A percentile compares a stretch with the other conserved stretches of the same genome.
Evolutionary conservation across 2,113 vertebrate species (phyloP).

Genomic region (Podocnemis expansa): DNA sequence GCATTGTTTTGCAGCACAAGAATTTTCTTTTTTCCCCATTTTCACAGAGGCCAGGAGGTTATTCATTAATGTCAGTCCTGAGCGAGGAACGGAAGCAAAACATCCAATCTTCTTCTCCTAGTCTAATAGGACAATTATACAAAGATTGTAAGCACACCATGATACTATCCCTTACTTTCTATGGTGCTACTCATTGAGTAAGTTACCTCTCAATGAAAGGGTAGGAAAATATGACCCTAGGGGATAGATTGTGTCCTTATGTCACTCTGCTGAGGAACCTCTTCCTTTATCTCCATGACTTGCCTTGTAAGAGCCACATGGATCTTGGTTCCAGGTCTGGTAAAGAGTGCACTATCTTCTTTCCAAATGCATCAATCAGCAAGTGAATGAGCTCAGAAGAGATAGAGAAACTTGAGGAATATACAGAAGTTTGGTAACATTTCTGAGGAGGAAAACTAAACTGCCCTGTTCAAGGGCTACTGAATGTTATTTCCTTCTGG

Average conservation of each 20-base stretch:
- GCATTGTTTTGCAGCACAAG: background rate
- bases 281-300: background rate
- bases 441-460: background rate
- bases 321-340: background rate
- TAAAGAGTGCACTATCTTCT: background rate
- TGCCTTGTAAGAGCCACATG: background rate
- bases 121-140: background rate
- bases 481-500: background rate
- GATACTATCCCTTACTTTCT: too few species aligned
- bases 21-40: background rate
- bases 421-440: background rate
- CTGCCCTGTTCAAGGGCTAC: background rate
- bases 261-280: too few species aligned
- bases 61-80: background rate
- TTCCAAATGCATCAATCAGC: background rate
- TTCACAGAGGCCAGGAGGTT: background rate
- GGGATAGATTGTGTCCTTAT: too few species aligned
- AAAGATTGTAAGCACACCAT: background rate
- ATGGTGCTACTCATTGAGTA: too few species aligned
- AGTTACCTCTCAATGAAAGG: too few species aligned
- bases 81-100: background rate
- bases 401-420: background rate
- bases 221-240: too few species aligned
- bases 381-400: background rate
- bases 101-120: background rate